Conservation (phyloP, 2,888 invertebrate genomes). For the Bhutanitis thaidina region DNA sequence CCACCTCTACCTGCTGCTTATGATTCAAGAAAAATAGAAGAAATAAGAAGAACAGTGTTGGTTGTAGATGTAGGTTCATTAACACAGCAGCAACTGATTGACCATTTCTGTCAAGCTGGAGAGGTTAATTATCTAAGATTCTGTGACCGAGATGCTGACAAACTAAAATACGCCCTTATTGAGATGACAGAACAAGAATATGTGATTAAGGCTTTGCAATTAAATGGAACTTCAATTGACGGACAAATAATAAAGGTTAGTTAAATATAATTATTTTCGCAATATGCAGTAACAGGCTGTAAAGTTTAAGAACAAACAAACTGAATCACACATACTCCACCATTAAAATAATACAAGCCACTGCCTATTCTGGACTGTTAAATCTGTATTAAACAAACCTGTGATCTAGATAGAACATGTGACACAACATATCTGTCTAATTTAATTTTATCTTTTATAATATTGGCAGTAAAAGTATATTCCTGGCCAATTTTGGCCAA, state of each 20-base stretch:
- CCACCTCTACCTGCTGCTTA: constrained; percentile 93
- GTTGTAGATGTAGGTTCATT: constrained; percentile 89
- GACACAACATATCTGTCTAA: too few relatives aligned
- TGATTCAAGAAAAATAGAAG: constrained; percentile 95
- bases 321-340: too few relatives aligned
- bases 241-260: constrained; percentile 81
- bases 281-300: too few relatives aligned
- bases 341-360: too few relatives aligned
- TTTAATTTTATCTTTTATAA: too few relatives aligned
- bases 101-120: constrained; percentile 91
- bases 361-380: too few relatives aligned
- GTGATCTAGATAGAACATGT: too few relatives aligned
- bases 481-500: too few relatives aligned
- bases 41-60: constrained; percentile 95
- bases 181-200: constrained; percentile 96
- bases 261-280: neutral
- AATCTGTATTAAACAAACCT: too few relatives aligned
- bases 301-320: too few relatives aligned
- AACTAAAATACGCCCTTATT: constrained; percentile 89
- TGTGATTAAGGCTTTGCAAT: constrained; percentile 90
- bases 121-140: constrained; percentile 97
- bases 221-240: constrained; percentile 89
- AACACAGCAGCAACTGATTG: constrained; percentile 91
- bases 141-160: constrained; percentile 90
- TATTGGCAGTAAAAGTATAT: too few relatives aligned